phyloP scores from a whole-genome alignment of 2,888 invertebrate species.

The Halictus ligatus region DNA sequence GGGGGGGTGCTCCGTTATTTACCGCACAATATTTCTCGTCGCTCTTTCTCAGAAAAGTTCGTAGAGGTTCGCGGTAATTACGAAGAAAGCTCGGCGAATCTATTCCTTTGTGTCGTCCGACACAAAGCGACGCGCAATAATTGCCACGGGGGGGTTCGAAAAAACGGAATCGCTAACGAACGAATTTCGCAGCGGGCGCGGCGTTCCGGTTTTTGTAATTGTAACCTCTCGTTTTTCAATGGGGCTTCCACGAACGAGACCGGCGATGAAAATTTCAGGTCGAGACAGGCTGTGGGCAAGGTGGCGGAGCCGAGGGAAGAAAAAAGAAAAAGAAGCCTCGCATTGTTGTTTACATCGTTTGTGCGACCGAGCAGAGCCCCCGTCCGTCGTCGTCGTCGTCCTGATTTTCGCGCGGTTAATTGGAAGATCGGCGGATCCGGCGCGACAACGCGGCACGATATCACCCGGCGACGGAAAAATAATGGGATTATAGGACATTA shows the following conservation, averaged over 20 bases:
- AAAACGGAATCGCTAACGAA: not conserved
- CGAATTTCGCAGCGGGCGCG: not conserved
- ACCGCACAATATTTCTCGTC: too few relatives aligned
- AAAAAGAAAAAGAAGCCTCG: not conserved
- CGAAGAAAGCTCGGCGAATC: not conserved
- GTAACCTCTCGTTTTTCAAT: not conserved
- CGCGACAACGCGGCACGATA: not conserved
- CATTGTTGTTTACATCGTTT: slow-evolving; percentile 4
- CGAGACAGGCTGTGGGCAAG: not conserved
- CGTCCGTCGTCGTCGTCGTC: not conserved
- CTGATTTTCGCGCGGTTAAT: slow-evolving; percentile 34
- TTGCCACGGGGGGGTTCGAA: not conserved
- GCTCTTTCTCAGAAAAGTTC: too few relatives aligned
- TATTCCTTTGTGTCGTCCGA: not conserved
- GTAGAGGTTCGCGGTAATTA: too few relatives aligned
- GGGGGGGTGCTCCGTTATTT: too few relatives aligned
- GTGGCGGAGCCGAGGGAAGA: not conserved
- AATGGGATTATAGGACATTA: slow-evolving; percentile 60
- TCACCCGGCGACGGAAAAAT: slow-evolving; percentile 19
- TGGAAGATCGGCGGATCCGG: slow-evolving; percentile 17
- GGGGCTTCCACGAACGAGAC: not conserved
- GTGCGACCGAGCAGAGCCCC: not conserved
- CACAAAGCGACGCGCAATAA: not conserved
- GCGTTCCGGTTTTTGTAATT: slow-evolving; percentile 2
- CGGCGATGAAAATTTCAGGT: not conserved